Percentiles rank a stretch among this genome's conserved stretches.
phyloP scores from a whole-genome alignment of 2,113 vertebrate genomes.

The Turnix velox region DNA sequence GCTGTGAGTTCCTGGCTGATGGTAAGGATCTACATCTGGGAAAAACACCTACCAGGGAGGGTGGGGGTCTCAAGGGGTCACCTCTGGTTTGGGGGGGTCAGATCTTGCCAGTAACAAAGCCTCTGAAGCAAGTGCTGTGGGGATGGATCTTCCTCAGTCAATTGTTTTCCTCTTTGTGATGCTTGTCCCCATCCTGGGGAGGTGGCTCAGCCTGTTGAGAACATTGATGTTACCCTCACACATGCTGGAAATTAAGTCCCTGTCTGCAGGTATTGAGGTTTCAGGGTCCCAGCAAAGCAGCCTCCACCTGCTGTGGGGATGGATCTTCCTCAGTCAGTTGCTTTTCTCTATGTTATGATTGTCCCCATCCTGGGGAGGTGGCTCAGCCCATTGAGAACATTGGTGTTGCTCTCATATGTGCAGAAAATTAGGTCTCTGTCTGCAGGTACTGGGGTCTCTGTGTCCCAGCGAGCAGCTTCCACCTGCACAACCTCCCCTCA shows the following conservation, averaged over 20 bases:
- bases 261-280: neutral
- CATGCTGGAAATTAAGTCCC: neutral
- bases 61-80: rapidly evolving
- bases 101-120: neutral
- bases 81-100: neutral
- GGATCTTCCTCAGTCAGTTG: neutral
- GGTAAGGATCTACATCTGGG: conserved; percentile 68
- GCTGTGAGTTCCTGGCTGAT: conserved; percentile 90
- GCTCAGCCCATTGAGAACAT: neutral
- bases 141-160: neutral
- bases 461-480: neutral
- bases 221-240: rapidly evolving
- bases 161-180: rapidly evolving
- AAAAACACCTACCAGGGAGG: neutral
- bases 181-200: neutral
- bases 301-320: neutral
- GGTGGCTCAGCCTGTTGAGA: neutral
- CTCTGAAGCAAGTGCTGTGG: neutral
- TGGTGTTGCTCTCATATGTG: rapidly evolving
- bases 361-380: neutral
- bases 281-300: neutral
- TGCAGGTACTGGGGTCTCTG: neutral
- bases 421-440: neutral
- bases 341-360: neutral
- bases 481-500: neutral